Conservation (phyloP, 2,797 vertebrate genomes). For the Sebastes hopkinsi region DNA sequence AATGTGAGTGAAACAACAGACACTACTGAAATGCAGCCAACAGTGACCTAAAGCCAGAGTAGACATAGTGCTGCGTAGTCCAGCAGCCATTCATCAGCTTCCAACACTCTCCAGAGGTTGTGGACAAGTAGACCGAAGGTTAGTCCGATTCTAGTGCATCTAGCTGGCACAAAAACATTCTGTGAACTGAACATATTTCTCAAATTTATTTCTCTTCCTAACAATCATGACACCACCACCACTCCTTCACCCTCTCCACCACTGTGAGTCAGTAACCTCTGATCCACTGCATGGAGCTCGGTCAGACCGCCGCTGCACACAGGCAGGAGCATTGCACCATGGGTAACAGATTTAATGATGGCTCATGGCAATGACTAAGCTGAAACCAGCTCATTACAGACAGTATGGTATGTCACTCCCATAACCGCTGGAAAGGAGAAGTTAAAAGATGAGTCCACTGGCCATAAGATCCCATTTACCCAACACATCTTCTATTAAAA, state of each 20-base stretch:
- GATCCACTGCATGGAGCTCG: not conserved
- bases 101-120: not conserved
- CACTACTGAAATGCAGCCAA: not conserved
- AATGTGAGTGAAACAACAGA: conserved; percentile 7
- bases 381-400: conserved; percentile 34
- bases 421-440: not conserved
- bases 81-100: conserved; percentile 10
- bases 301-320: not conserved
- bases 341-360: conserved; percentile 52
- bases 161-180: not conserved
- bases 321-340: conserved; percentile 26
- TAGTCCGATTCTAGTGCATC: not conserved
- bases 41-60: conserved; percentile 14
- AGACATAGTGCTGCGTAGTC: not conserved
- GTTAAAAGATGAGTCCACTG: not conserved
- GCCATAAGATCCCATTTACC: not conserved
- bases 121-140: conserved; percentile 1
- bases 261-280: conserved; percentile 1
- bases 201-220: not conserved
- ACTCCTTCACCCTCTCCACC: not conserved
- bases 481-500: not conserved
- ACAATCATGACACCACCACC: not conserved
- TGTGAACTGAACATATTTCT: conserved; percentile 1
- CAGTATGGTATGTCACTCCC: not conserved
- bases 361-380: conserved; percentile 29